Conservation (phyloP, 2,797 vertebrate genomes). For the Peromyscus nudipes region DNA sequence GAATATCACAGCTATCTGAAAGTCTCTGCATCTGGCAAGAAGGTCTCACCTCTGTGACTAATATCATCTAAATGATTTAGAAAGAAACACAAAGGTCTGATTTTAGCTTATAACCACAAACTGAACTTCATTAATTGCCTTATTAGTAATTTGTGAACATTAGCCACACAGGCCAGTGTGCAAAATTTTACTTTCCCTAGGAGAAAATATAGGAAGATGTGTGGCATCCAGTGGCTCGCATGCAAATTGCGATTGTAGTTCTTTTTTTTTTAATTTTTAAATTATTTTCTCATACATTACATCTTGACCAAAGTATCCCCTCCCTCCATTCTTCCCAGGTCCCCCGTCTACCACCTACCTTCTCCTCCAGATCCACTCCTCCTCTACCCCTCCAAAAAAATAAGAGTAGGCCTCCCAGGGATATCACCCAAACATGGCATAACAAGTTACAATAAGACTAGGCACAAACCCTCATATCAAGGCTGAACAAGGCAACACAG, state of each 20-base stretch:
- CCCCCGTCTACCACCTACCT: neutral
- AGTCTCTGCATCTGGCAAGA: neutral
- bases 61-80: neutral
- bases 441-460: neutral
- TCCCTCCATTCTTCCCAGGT: neutral
- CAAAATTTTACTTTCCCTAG: neutral
- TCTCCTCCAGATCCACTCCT: neutral
- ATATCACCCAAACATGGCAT: neutral
- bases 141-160: slow-evolving; percentile 45
- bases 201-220: neutral
- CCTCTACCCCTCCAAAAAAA: neutral
- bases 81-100: neutral
- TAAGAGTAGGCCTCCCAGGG: neutral
- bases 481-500: neutral
- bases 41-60: neutral
- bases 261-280: neutral
- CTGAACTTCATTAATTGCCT: neutral
- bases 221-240: neutral
- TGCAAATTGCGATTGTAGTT: neutral
- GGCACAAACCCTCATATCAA: neutral
- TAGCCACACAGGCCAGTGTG: neutral
- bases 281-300: neutral
- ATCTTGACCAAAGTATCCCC: neutral
- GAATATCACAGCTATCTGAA: neutral
- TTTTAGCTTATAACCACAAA: neutral